Conservation (phyloP, 2,888 invertebrate species). For the Agriopis marginaria region DNA sequence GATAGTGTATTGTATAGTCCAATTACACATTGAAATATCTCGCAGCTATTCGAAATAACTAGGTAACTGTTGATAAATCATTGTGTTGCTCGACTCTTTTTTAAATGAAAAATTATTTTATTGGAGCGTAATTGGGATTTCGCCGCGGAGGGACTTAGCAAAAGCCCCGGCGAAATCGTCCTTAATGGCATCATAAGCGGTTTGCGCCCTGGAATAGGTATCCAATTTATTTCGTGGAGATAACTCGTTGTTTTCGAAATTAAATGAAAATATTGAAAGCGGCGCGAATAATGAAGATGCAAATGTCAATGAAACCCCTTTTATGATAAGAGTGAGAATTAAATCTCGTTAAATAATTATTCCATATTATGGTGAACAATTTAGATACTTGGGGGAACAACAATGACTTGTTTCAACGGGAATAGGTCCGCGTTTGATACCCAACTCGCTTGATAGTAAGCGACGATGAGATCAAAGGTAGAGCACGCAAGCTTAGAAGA, state of each 20-base stretch:
- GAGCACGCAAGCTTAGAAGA: neutral
- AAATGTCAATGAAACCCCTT: slow-evolving; percentile 11
- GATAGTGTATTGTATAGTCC: neutral
- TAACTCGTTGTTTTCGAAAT: slow-evolving; percentile 62
- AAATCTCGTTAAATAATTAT: slow-evolving; percentile 2
- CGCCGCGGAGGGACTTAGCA: slow-evolving; percentile 56
- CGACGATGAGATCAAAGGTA: neutral
- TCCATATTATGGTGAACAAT: neutral
- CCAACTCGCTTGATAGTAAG: neutral
- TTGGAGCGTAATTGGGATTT: slow-evolving; percentile 58
- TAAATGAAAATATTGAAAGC: slow-evolving; percentile 59
- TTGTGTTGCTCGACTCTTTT: slow-evolving; percentile 36
- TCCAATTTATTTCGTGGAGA: slow-evolving; percentile 68
- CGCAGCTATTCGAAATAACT: slow-evolving; percentile 13
- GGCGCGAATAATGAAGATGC: slow-evolving; percentile 20
- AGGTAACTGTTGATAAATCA: slow-evolving; percentile 8
- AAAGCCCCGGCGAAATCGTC: slow-evolving; percentile 56
- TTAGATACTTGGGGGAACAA: neutral
- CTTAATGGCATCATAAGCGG: slow-evolving; percentile 67
- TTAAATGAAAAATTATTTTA: slow-evolving; percentile 57
- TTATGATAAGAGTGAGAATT: neutral
- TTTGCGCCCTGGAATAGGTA: slow-evolving; percentile 55
- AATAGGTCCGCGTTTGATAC: neutral
- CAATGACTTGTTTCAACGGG: neutral
- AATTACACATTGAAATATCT: slow-evolving; percentile 2